phyloP scores from a whole-genome alignment of 2,888 invertebrate genomes.

The Acleris sparsana region DNA sequence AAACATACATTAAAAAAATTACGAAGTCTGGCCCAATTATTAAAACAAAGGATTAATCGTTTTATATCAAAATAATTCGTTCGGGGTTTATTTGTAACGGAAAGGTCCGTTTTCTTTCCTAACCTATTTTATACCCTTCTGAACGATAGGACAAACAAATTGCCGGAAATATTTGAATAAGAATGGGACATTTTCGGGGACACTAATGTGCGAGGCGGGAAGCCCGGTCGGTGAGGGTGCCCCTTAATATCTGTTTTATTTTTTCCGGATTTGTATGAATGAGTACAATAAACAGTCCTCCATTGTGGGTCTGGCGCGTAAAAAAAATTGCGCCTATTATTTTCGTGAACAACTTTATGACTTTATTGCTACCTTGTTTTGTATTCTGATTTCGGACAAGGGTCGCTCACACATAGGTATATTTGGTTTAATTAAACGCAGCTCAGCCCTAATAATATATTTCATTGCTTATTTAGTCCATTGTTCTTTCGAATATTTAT shows the following conservation, averaged over 20 bases:
- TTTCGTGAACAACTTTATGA: slow-evolving; percentile 74
- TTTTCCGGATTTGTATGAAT: slow-evolving; percentile 80
- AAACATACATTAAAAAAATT: too few species aligned
- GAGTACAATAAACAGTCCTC: slow-evolving; percentile 72
- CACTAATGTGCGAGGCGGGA: slow-evolving; percentile 80
- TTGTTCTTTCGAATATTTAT: too few species aligned
- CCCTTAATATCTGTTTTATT: slow-evolving; percentile 80
- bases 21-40: background rate
- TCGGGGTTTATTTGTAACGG: slow-evolving; percentile 39
- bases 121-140: slow-evolving; percentile 62
- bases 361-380: slow-evolving; percentile 62
- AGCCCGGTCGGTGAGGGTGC: slow-evolving; percentile 62
- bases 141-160: slow-evolving; percentile 78
- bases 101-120: slow-evolving; percentile 55
- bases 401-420: slow-evolving; percentile 21
- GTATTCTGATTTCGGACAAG: slow-evolving; percentile 33
- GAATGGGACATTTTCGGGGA: slow-evolving; percentile 75
- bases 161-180: slow-evolving; percentile 82
- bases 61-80: slow-evolving; percentile 33
- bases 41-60: slow-evolving; percentile 15
- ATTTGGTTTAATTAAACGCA: slow-evolving; percentile 33
- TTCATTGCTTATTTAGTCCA: background rate
- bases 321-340: slow-evolving; percentile 71
- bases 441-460: slow-evolving; percentile 13
- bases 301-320: slow-evolving; percentile 64